Evolutionary conservation across 2,888 invertebrate species (phyloP), one percentile per base, ranked within the genome.

Genomic region (Crioceris asparagi): DNA sequence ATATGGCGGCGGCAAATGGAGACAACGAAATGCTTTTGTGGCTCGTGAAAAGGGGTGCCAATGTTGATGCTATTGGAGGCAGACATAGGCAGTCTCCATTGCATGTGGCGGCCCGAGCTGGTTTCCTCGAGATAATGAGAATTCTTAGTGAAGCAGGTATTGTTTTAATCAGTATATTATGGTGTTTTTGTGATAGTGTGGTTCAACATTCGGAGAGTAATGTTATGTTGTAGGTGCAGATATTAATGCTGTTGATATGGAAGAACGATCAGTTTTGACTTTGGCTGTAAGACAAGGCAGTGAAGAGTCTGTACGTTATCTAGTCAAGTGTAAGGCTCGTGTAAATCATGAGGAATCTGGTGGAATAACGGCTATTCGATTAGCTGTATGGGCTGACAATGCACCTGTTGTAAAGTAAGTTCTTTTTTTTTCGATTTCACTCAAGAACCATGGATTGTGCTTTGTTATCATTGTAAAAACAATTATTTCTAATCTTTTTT

Each of bases 311-410:
- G 68, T 66, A 6, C 55, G 59, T 42, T 47, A 65, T 17, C 62
- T 81, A 16, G 67, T 79, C 32, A 57, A 67, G 26, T 65, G 66
- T 34, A 77, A 77, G 7, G 76, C 77, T 5, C 71, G 75, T 55
- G 67, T 79, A 3, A 79, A 81, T 55, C 67, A 74, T 29, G 82
- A 83, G 62, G 79, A 83, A 57, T 73, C 75, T 42, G 72, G 76
- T 52, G 77, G 80, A 2, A 75, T 75, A 43, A 81, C 83, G 1
- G 77, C 83, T 4, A 63, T 83, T 26, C 75, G 78, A 61, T 71
- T 79, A 57, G 81, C 83, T 7, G 79, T 83, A 14, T 77, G 76
- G 69, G 47, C 47, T 29, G 71, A 72, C 46, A 75, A 76, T 50
- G 64, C 70, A 1, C 59, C 67, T 11, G 67, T 79, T 44, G 72